Base-by-base conservation (phyloP, 2,113 vertebrate genomes). In the Phylloscopus whistleri region DNA sequence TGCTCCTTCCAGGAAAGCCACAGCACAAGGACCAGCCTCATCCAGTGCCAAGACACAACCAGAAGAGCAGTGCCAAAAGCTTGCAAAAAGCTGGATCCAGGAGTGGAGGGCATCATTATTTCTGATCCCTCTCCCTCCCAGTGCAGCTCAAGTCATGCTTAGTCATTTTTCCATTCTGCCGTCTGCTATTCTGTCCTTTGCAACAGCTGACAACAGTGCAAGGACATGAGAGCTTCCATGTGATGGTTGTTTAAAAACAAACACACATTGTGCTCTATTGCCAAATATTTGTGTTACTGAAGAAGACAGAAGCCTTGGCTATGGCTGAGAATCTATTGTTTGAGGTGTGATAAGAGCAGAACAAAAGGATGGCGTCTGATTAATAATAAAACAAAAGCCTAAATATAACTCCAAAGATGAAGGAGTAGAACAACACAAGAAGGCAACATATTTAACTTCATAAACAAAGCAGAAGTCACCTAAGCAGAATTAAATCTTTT, bases 181-280 rank as follows among this genome's bases (percentile, higher is more conserved):
- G 93, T 95, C 91, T 96, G 84, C 66, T 95, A 1, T 35, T 91
- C 55, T 85, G 81, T 91, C 93, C 94, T 91, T 87, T 90, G 88
- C 75, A 88, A 66, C 84, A 82, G 87, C 78, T 97, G 87, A 93
- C 41, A 73, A 78, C 53, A 89, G 62, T 51, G 58, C 77, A 94
- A 91, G 75, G 87, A 90, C 84, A 93, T 24, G 70, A 90, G 84
- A 85, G 70, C 66, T 91, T 79, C 63, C 51, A 88, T 69, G 63
- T 70, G 85, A 92, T 8, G 16, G 59, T 18, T 95, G 53, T 87
- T 95, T 89, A 58, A 91, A 95, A 95, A 91, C 77, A 94, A 93
- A 94, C 89, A 95, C 58, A 81, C 81, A 35, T 78, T 91, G n/a
- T 82, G 44, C 44, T 85, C 70, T 52, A 51, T 77, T 83, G 68